Percentiles rank a stretch among this genome's conserved stretches.
phyloP scores from a whole-genome alignment of 2,797 vertebrate species.

The Pangasius krempfi region DNA sequence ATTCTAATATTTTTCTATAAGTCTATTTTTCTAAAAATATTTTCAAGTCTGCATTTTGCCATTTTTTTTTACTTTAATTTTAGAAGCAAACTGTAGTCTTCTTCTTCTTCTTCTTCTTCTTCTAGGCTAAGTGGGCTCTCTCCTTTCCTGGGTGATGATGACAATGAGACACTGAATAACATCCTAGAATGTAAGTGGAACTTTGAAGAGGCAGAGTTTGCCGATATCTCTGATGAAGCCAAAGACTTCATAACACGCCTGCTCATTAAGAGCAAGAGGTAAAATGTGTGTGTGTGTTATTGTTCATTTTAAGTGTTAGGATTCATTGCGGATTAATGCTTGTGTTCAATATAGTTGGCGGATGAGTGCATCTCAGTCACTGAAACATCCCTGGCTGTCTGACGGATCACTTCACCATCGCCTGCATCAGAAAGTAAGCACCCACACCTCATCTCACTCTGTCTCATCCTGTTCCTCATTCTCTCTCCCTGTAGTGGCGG shows the following conservation, averaged over 20 bases:
- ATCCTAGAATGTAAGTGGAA: conserved; percentile 93
- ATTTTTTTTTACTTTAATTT: not conserved
- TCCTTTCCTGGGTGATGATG: conserved; percentile 93
- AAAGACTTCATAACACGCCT: conserved; percentile 94
- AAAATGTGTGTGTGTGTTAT: conserved; percentile 21
- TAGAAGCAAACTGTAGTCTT: not conserved
- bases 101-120: not conserved
- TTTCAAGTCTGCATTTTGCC: not conserved
- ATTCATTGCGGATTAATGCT: not conserved
- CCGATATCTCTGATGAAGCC: conserved; percentile 86
- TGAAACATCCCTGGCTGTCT: conserved; percentile 93
- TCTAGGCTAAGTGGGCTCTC: conserved; percentile 91
- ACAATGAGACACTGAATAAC: conserved; percentile 94
- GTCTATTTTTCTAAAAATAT: not conserved
- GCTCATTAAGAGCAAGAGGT: conserved; percentile 95
- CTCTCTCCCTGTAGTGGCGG: not conserved
- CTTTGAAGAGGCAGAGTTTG: conserved; percentile 92
- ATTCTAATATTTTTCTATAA: not conserved
- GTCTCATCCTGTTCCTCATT: not conserved
- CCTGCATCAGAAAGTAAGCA: conserved; percentile 80
- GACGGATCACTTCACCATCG: conserved; percentile 84
- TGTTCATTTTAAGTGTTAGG: not conserved
- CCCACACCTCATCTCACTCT: not conserved
- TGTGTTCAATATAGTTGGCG: conserved; percentile 82
- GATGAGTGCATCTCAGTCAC: conserved; percentile 90